These are phyloP conservation scores for Naja naja DNA, from an alignment of 2,113 vertebrate species.

Conservation along the genomic window DNA sequence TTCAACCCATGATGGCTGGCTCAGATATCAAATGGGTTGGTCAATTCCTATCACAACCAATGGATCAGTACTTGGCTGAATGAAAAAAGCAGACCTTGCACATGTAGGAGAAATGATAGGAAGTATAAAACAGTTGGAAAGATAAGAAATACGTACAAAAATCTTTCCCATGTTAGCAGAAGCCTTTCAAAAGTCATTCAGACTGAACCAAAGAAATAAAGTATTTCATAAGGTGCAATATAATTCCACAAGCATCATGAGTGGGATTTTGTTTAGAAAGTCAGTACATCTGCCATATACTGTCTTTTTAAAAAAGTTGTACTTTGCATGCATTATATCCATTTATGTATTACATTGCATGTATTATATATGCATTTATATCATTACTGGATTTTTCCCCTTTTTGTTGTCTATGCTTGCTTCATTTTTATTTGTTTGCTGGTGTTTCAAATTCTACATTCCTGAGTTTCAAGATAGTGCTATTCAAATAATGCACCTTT, in stretches of 20 bases:
- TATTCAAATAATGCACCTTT: not conserved
- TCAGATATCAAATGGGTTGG: not conserved
- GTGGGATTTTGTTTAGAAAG: not conserved
- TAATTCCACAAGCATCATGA: not conserved
- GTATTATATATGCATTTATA: not conserved
- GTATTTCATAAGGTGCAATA: not conserved
- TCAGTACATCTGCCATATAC: not conserved
- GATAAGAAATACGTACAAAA: not conserved
- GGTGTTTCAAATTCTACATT: not conserved
- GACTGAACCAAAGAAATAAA: not conserved
- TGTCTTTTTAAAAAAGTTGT: not conserved
- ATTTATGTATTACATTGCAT: no score
- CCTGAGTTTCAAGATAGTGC: not conserved
- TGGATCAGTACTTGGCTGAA: not conserved
- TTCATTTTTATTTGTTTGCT: not conserved
- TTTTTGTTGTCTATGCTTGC: not conserved
- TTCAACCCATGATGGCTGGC: not conserved
- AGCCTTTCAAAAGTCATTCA: not conserved
- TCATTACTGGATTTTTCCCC: not conserved
- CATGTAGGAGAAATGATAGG: not conserved
- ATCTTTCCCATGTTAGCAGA: not conserved
- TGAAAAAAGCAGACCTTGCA: not conserved
- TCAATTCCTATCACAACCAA: not conserved
- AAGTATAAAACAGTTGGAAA: not conserved
- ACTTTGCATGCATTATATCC: not conserved